Evolutionary conservation across 2,888 invertebrate species (phyloP).

Genomic region (Cyclophora albipunctata): DNA sequence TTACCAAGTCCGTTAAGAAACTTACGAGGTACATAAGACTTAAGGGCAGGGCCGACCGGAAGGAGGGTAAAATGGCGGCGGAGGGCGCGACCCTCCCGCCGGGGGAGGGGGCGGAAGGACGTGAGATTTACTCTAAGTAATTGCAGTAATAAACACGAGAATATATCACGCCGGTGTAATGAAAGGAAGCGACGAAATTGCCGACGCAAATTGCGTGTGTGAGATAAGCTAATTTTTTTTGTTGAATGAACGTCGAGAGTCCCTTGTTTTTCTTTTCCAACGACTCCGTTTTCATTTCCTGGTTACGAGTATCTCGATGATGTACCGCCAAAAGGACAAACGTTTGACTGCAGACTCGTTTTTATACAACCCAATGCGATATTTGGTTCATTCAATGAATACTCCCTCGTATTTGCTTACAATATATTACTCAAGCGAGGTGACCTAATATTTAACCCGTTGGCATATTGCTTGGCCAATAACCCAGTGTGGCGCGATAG

Average conservation of each 20-base stretch:
- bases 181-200: slow-evolving; percentile 73
- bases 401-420: too few relatives aligned
- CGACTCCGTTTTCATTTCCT: slow-evolving; percentile 1
- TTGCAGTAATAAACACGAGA: slow-evolving; percentile 77
- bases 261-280: slow-evolving; percentile 34
- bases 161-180: slow-evolving; percentile 74
- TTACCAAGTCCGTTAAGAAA: slow-evolving; percentile 73
- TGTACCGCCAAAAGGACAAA: too few relatives aligned
- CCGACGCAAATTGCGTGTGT: slow-evolving; percentile 74
- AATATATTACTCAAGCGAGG: too few relatives aligned
- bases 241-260: slow-evolving; percentile 17
- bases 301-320: too few relatives aligned
- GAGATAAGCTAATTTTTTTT: slow-evolving; percentile 71
- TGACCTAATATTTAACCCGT: slow-evolving; percentile 16
- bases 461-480: slow-evolving; percentile 35
- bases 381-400: too few relatives aligned
- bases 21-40: slow-evolving; percentile 75
- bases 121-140: slow-evolving; percentile 77
- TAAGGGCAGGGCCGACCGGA: slow-evolving; percentile 74
- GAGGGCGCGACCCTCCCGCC: slow-evolving; percentile 67
- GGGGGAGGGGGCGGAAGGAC: slow-evolving; percentile 62
- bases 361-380: too few relatives aligned
- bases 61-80: slow-evolving; percentile 69
- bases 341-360: too few relatives aligned
- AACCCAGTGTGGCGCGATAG: slow-evolving; percentile 30